phyloP scores from a whole-genome alignment of 2,888 invertebrate species.

The Lasioglossum calceatum region DNA sequence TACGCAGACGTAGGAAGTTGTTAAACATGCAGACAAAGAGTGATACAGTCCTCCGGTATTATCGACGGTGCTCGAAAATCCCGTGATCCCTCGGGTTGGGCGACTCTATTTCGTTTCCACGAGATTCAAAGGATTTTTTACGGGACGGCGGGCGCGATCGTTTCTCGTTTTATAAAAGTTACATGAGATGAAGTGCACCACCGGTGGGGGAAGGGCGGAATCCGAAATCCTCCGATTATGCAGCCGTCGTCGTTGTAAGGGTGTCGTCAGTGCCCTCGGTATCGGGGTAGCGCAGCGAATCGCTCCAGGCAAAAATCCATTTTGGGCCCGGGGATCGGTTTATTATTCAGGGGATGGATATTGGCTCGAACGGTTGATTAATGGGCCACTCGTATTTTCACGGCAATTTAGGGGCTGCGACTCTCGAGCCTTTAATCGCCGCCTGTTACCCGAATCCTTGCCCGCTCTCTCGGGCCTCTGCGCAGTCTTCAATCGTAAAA shows the following conservation, averaged over 20 bases:
- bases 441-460: constrained; percentile 1
- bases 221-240: constrained; percentile 59
- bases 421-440: constrained; percentile 23
- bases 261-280: constrained; percentile 49
- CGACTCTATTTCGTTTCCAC: not conserved
- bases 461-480: not conserved
- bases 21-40: not conserved
- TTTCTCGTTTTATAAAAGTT: constrained; percentile 55
- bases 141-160: constrained; percentile 28
- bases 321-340: constrained; percentile 50
- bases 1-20: too few species aligned
- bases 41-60: not conserved
- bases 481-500: not conserved
- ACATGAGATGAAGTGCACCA: constrained; percentile 36
- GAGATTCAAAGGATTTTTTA: constrained; percentile 51
- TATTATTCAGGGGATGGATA: constrained; percentile 62
- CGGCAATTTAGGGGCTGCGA: constrained; percentile 8
- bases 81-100: not conserved
- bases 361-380: constrained; percentile 57
- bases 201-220: constrained; percentile 21
- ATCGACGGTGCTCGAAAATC: not conserved
- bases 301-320: constrained; percentile 60
- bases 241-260: constrained; percentile 46
- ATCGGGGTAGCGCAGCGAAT: constrained; percentile 18
- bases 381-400: constrained; percentile 55